Conservation (phyloP, 2,888 invertebrate genomes). For the Carcina quercana region DNA sequence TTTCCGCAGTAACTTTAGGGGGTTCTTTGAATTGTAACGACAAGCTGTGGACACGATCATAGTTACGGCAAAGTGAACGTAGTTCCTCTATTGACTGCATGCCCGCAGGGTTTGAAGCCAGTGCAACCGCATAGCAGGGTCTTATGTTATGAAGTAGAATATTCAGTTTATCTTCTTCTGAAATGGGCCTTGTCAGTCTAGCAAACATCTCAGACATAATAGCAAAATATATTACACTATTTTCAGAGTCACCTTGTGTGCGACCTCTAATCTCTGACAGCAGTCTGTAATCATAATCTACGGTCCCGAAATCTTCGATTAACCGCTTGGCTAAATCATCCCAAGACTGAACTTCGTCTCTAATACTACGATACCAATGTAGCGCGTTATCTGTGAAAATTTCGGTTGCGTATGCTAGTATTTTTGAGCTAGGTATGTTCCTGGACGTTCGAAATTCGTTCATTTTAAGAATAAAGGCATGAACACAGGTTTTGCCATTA, state of each 20-base stretch:
- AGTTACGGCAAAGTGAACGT: constrained; percentile 11
- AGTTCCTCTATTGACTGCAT: not conserved
- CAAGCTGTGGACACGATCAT: constrained; percentile 12
- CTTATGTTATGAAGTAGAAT: constrained; percentile 14
- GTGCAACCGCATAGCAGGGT: constrained; percentile 1
- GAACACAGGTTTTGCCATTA: constrained; percentile 10
- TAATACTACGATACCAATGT: constrained; percentile 5
- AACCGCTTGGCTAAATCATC: not conserved
- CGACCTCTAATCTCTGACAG: constrained; percentile 3
- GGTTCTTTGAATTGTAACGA: constrained; percentile 15
- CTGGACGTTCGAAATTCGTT: constrained; percentile 6
- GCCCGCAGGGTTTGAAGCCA: not conserved
- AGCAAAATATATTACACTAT: constrained; percentile 5
- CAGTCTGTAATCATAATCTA: constrained; percentile 13
- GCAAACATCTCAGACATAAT: constrained; percentile 16
- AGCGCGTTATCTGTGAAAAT: constrained; percentile 7
- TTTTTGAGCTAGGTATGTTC: constrained; percentile 1
- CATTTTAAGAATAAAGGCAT: constrained; percentile 7
- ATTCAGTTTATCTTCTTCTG: constrained; percentile 14
- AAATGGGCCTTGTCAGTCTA: constrained; percentile 5
- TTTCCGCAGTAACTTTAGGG: constrained; percentile 4
- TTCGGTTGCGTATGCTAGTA: constrained; percentile 5
- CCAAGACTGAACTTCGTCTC: not conserved
- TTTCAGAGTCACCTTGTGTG: constrained; percentile 6
- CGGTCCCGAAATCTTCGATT: constrained; percentile 8